A percentile compares a stretch with the other conserved stretches of the same genome.
phyloP scores from a whole-genome alignment of 2,113 vertebrate species.

The Sula dactylatra region DNA sequence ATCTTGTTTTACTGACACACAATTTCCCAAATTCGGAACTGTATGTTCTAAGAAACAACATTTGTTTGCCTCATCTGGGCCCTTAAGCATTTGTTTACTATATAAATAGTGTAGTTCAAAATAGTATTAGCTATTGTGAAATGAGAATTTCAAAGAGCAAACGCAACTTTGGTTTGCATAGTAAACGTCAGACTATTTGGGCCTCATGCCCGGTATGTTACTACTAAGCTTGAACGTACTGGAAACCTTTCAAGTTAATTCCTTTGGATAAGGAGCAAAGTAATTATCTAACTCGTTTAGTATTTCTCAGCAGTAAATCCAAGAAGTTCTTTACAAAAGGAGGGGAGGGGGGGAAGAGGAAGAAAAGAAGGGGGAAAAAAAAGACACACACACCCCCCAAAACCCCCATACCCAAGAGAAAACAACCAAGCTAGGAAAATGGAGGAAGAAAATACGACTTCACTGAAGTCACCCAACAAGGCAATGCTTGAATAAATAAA shows the following conservation, averaged over 20 bases:
- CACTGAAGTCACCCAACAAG: neutral
- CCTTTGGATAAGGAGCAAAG: neutral
- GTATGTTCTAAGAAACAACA: neutral
- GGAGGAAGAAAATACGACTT: neutral
- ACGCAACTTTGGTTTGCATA: neutral
- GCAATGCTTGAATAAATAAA: neutral
- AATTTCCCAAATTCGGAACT: neutral
- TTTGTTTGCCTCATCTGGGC: neutral
- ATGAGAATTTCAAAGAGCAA: neutral
- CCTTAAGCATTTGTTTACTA: conserved; percentile 2
- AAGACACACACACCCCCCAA: neutral
- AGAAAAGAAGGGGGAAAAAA: no score
- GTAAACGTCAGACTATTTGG: neutral
- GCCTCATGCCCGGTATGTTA: neutral
- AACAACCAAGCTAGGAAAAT: neutral
- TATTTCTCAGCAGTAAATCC: neutral
- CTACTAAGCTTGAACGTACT: neutral
- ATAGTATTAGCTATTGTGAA: neutral
- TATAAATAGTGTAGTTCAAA: neutral
- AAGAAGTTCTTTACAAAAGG: neutral
- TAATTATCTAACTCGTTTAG: neutral
- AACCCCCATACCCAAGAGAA: neutral
- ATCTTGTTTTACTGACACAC: neutral
- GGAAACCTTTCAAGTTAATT: neutral
- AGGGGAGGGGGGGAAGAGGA: no score